A percentile compares a stretch with the other conserved stretches of the same genome.
Evolutionary conservation across 2,797 vertebrate species (phyloP).

Genomic region (Urosaurus nigricauda): DNA sequence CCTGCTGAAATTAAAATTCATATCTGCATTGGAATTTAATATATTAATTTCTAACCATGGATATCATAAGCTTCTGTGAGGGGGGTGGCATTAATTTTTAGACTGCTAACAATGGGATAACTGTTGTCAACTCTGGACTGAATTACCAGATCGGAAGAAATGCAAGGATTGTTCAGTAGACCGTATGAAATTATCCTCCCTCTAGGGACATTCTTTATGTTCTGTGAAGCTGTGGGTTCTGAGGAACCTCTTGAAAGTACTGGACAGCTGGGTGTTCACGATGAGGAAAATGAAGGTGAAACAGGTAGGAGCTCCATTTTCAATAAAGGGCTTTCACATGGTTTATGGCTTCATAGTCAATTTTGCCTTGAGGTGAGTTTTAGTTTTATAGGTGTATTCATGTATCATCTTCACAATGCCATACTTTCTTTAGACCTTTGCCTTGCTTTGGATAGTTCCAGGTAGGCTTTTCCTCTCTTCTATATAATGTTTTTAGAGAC

Average conservation of each 20-base stretch:
- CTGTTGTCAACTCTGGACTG: background rate
- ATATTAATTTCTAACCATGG: background rate
- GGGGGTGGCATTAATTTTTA: background rate
- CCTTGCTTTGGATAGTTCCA: background rate
- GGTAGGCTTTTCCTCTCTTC: background rate
- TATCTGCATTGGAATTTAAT: constrained; percentile 8
- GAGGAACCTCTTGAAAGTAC: background rate
- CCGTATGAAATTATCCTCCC: background rate
- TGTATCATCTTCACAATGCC: background rate
- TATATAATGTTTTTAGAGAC: background rate
- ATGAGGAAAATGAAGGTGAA: background rate
- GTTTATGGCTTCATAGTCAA: background rate
- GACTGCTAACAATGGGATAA: background rate
- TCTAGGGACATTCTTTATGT: background rate
- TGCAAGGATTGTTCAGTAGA: background rate
- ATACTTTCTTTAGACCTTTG: background rate
- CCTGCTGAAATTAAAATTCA: background rate
- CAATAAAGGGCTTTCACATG: background rate
- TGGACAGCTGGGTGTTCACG: background rate
- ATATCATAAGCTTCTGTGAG: background rate
- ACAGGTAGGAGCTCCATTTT: background rate
- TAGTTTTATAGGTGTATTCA: background rate
- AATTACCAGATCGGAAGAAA: background rate
- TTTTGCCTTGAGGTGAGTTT: background rate
- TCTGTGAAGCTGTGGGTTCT: background rate